Base-by-base conservation (phyloP, 2,113 vertebrate species). In the Progne subis region DNA sequence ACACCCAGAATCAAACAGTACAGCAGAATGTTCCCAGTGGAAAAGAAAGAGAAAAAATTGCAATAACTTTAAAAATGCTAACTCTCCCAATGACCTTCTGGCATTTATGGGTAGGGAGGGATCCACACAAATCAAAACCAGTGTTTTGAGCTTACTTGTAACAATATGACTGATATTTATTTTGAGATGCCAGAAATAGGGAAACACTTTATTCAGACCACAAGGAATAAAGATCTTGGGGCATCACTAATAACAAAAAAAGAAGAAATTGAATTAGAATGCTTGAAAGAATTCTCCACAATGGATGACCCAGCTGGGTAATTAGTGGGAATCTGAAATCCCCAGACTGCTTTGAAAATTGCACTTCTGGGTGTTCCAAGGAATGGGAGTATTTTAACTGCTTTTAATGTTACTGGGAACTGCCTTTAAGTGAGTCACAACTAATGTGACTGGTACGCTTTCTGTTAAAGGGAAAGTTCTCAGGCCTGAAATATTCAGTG, bases 191-290 rank as follows among this genome's bases (percentile, higher is more conserved):
- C 46, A 92, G 69, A 92, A 94, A 79, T 15, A 43, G 31, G 28
- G 37, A 92, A 89, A 88, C 23, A 83, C 34, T 95, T 74, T 60
- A 87, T 82, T 92, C 49, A 91, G 67, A 89, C 28, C 65, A 94
- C 55, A 79, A 29, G 12, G 31, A 92, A 77, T 44, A 94, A 69
- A 63, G 37, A 88, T 13, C n/a, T 69, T 56, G 50, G 29, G 69
- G 25, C 47, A 77, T 29, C 37, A 72, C 9, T 39, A 81, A 72
- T 24, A 32, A 83, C 5, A 18, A 19, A 63, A 47, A 72, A 77
- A 24, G 34, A 69, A 43, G 3, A 72, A 87, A n/a, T 26, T 19
- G 19, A 92, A 32, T 86, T 77, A 41, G 70, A 53, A 11, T 9
- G 65, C 95, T 94, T 79, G 19, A 26, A 92, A 87, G 50, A 52